These are phyloP conservation scores for Rotaria sp. DNA, from an alignment of 2,888 invertebrate species.

Conservation along the genomic window DNA sequence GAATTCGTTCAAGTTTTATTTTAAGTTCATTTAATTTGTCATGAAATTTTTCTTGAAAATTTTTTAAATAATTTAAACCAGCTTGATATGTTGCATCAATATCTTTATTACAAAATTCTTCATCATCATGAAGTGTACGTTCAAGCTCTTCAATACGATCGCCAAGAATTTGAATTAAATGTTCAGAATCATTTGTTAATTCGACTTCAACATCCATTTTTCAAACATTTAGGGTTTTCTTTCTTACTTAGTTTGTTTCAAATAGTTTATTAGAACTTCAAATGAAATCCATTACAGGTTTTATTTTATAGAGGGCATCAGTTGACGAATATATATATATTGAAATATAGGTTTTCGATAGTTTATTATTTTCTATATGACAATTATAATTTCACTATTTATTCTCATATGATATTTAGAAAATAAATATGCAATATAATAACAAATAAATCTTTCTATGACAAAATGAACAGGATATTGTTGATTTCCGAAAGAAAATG, in stretches of 20 bases:
- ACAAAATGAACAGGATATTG: too few relatives aligned
- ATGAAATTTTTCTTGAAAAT: background rate
- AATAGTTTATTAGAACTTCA: background rate
- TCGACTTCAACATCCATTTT: background rate
- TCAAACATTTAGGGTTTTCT: background rate
- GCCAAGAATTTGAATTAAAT: background rate
- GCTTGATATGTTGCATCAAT: background rate
- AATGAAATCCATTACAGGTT: background rate
- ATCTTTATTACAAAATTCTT: constrained; percentile 9
- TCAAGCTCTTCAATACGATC: background rate
- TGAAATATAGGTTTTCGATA: too few relatives aligned
- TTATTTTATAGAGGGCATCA: background rate
- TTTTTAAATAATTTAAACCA: background rate
- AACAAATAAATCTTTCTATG: too few relatives aligned
- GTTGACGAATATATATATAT: too few relatives aligned
- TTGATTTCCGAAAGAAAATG: too few relatives aligned
- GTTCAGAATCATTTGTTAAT: background rate
- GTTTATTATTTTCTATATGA: too few relatives aligned
- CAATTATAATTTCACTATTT: too few relatives aligned
- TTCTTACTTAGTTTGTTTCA: background rate
- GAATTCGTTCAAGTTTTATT: background rate
- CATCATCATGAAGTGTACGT: background rate
- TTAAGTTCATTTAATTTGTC: background rate
- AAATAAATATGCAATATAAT: too few relatives aligned
- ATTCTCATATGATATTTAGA: too few relatives aligned